phyloP scores from a whole-genome alignment of 2,888 invertebrate genomes.

The Augiades crinisus region DNA sequence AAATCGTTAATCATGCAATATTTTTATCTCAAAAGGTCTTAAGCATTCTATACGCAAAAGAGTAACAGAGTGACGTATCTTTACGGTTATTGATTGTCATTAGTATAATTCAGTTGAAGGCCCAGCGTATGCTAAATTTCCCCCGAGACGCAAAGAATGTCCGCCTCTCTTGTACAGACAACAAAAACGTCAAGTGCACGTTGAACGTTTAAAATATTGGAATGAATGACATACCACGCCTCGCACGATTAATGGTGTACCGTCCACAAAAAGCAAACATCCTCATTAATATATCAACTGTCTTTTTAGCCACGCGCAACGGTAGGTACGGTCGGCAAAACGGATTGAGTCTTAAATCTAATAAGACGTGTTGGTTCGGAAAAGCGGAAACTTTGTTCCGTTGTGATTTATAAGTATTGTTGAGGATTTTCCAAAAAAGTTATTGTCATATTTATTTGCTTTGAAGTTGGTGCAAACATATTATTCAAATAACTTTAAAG shows the following conservation, averaged over 20 bases:
- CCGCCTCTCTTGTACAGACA: constrained; percentile 68
- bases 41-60: not conserved
- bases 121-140: constrained; percentile 31
- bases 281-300: constrained; percentile 81
- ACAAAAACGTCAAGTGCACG: constrained; percentile 69
- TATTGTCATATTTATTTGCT: not conserved
- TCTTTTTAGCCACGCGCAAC: constrained; percentile 62
- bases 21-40: constrained; percentile 1
- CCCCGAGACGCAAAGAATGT: constrained; percentile 57
- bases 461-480: too few relatives aligned
- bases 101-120: constrained; percentile 29
- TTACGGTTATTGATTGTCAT: constrained; percentile 27
- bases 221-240: constrained; percentile 81
- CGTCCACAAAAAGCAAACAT: constrained; percentile 75
- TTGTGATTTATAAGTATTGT: constrained; percentile 1
- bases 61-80: constrained; percentile 18
- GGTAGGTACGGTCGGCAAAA: constrained; percentile 60
- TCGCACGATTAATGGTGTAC: constrained; percentile 76
- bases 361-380: not conserved
- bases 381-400: constrained; percentile 6
- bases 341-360: constrained; percentile 14
- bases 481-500: too few relatives aligned
- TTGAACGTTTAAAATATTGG: constrained; percentile 78
- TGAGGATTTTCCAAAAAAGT: not conserved
- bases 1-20: constrained; percentile 15